A percentile compares a stretch with the other conserved stretches of the same genome.
Conservation (phyloP, 2,113 vertebrate species). For the Panurus biarmicus region DNA sequence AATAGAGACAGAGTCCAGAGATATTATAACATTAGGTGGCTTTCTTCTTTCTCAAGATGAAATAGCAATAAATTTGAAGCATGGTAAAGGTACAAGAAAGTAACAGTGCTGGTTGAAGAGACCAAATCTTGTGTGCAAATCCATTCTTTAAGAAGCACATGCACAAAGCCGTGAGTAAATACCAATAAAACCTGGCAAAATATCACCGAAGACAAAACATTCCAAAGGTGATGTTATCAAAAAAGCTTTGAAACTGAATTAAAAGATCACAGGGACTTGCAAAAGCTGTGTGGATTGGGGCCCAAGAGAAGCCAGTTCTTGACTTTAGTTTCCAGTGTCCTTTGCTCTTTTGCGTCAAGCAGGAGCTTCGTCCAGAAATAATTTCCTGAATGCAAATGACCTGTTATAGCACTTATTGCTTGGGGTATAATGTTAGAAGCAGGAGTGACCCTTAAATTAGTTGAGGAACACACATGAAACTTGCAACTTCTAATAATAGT, state of each 20-base stretch:
- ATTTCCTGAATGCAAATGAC: constrained; percentile 27
- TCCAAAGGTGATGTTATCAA: neutral
- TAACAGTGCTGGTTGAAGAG: neutral
- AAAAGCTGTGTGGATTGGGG: neutral
- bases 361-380: constrained; percentile 30
- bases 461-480: constrained; percentile 10
- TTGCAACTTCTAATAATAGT: constrained; percentile 40
- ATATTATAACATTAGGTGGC: neutral
- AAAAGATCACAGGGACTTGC: neutral
- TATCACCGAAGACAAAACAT: neutral
- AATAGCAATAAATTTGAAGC: neutral
- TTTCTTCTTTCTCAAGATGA: neutral
- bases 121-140: neutral
- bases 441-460: neutral
- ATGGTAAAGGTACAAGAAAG: neutral
- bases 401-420: neutral
- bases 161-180: neutral
- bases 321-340: neutral
- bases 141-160: neutral
- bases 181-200: neutral
- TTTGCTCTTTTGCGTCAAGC: constrained; percentile 11
- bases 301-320: neutral
- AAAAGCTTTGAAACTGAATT: neutral
- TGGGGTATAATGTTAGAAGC: neutral
- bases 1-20: neutral